These are phyloP conservation scores for Therioaphis trifolii DNA, from an alignment of 2,888 invertebrate genomes.

Conservation along the genomic window DNA sequence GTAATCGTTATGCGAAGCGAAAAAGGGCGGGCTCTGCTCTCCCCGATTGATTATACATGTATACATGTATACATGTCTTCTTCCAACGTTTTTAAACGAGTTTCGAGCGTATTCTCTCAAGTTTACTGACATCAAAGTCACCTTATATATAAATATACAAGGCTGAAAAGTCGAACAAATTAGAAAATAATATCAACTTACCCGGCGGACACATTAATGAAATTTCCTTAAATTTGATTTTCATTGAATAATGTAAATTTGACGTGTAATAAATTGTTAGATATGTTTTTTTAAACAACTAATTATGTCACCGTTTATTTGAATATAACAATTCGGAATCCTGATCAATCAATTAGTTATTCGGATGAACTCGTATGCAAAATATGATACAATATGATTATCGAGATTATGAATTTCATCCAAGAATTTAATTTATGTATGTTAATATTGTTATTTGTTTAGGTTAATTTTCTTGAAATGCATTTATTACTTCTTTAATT, in stretches of 20 bases:
- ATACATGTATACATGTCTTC: constrained; percentile 32
- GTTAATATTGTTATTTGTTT: too few relatives aligned
- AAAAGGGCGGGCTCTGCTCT: constrained; percentile 57
- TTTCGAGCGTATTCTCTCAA: constrained; percentile 54
- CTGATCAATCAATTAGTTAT: too few relatives aligned
- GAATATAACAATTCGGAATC: too few relatives aligned
- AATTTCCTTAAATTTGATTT: constrained; percentile 53
- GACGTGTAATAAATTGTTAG: background rate
- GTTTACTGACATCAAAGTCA: constrained; percentile 57
- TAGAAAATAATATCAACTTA: constrained; percentile 57
- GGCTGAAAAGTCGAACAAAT: constrained; percentile 46
- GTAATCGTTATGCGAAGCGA: constrained; percentile 62
- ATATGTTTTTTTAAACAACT: background rate
- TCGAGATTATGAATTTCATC: too few relatives aligned
- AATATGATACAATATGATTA: too few relatives aligned
- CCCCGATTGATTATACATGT: constrained; percentile 59
- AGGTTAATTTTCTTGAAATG: too few relatives aligned
- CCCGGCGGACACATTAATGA: constrained; percentile 46
- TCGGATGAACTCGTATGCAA: too few relatives aligned
- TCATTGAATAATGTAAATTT: constrained; percentile 26
- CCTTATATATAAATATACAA: constrained; percentile 38
- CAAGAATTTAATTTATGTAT: too few relatives aligned
- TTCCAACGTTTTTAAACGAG: constrained; percentile 58
- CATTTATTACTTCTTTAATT: too few relatives aligned
- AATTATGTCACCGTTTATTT: background rate